Conservation (phyloP, 2,113 vertebrate species). For the Phoenicopterus ruber region DNA sequence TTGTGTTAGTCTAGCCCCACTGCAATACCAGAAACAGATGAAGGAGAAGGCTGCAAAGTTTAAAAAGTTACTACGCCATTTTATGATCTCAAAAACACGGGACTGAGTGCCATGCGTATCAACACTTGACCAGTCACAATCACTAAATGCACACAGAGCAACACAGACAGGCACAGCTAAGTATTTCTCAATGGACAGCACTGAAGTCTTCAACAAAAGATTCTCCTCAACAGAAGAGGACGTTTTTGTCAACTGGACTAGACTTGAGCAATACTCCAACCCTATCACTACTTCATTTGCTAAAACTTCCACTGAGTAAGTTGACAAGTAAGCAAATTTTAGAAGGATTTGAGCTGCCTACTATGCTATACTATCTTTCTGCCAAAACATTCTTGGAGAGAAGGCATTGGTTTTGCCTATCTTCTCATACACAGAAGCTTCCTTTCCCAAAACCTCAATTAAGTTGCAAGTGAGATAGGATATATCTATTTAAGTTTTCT, state of each 20-base stretch:
- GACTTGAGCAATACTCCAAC: neutral
- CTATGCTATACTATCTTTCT: neutral
- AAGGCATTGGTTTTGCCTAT: neutral
- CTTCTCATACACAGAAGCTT: neutral
- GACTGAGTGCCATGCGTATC: neutral
- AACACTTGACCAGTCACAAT: neutral
- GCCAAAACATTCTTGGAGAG: neutral
- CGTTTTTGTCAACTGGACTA: neutral
- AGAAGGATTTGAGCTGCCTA: neutral
- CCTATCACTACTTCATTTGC: neutral
- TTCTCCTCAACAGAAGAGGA: neutral
- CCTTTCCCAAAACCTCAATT: neutral
- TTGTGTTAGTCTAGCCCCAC: neutral
- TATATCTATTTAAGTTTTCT: neutral
- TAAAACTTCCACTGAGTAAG: neutral
- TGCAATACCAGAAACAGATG: neutral
- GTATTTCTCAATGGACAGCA: neutral
- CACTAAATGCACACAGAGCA: neutral
- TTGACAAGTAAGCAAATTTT: neutral
- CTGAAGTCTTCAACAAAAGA: neutral
- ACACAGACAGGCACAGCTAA: rapidly evolving
- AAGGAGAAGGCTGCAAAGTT: neutral
- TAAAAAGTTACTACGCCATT: neutral
- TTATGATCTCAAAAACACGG: neutral
- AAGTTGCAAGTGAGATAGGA: neutral